Evolutionary conservation across 2,888 invertebrate genomes (phyloP).

Genomic region (Drosophila cracens): DNA sequence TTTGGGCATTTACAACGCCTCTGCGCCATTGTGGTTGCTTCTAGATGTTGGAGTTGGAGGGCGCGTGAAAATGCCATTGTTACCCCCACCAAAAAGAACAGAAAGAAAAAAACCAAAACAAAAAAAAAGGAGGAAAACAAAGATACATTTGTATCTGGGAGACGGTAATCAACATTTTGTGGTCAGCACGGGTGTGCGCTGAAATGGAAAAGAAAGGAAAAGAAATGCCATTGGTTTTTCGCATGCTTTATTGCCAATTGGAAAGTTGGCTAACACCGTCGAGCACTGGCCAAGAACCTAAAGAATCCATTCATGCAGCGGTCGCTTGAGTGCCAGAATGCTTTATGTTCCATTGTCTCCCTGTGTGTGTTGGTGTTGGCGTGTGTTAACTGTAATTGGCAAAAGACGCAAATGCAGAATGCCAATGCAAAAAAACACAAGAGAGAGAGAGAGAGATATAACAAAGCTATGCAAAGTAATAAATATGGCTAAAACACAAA

Average conservation of each 20-base stretch:
- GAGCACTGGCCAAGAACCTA: slow-evolving; percentile 39
- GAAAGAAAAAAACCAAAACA: neutral
- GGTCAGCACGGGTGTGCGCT: slow-evolving; percentile 63
- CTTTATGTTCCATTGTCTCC: slow-evolving; percentile 72
- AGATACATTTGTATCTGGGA: slow-evolving; percentile 34
- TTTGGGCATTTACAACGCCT: slow-evolving; percentile 79
- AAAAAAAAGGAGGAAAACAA: slow-evolving; percentile 11
- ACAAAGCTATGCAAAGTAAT: slow-evolving; percentile 60
- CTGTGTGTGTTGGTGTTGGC: neutral
- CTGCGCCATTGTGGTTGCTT: slow-evolving; percentile 64
- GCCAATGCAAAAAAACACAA: slow-evolving; percentile 9
- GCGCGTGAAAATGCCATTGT: slow-evolving; percentile 77
- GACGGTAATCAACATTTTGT: slow-evolving; percentile 78
- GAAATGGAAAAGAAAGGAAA: slow-evolving; percentile 35
- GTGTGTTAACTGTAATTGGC: slow-evolving; percentile 73
- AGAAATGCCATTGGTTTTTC: slow-evolving; percentile 68
- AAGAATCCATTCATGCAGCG: slow-evolving; percentile 58
- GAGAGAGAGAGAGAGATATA: neutral
- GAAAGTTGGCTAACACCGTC: slow-evolving; percentile 64
- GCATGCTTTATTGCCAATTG: slow-evolving; percentile 81
- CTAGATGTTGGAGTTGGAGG: slow-evolving; percentile 40
- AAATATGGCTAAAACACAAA: slow-evolving; percentile 60
- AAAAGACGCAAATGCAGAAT: slow-evolving; percentile 35
- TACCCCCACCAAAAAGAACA: slow-evolving; percentile 30
- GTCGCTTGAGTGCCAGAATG: slow-evolving; percentile 70